Evolutionary conservation across 2,113 vertebrate species (phyloP).

Genomic region (Synodontis membranacea): DNA sequence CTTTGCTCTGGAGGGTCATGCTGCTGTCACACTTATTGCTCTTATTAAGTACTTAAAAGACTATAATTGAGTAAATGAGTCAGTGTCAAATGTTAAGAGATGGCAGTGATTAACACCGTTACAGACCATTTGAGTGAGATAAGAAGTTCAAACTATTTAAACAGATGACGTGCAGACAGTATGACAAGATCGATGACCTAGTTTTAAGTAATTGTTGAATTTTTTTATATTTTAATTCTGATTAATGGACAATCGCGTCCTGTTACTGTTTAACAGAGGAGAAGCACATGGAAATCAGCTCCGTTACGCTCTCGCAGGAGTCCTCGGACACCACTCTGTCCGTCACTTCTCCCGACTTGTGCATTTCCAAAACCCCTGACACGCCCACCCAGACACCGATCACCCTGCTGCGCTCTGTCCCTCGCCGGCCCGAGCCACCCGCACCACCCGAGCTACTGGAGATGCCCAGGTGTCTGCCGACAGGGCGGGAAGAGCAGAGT

Average conservation of each 20-base stretch:
- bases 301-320: constrained; percentile 60
- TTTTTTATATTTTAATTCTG: neutral
- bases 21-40: neutral
- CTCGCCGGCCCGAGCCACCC: constrained; percentile 71
- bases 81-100: neutral
- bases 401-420: constrained; percentile 43
- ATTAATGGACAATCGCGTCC: neutral
- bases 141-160: neutral
- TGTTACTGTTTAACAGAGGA: constrained; percentile 46
- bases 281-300: constrained; percentile 43
- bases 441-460: constrained; percentile 69
- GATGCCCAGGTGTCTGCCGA: constrained; percentile 81
- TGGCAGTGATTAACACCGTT: neutral
- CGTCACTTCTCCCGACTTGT: constrained; percentile 62
- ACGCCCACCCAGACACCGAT: constrained; percentile 54
- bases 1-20: neutral
- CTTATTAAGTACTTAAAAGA: neutral
- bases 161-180: neutral
- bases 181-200: neutral
- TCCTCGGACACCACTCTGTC: constrained; percentile 68
- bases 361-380: constrained; percentile 68
- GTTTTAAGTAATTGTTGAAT: neutral
- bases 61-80: neutral
- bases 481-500: constrained; percentile 80
- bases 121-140: neutral